A percentile compares a stretch with the other conserved stretches of the same genome.
Conservation (phyloP, 2,113 vertebrate species). For the Toxostoma redivivum region DNA sequence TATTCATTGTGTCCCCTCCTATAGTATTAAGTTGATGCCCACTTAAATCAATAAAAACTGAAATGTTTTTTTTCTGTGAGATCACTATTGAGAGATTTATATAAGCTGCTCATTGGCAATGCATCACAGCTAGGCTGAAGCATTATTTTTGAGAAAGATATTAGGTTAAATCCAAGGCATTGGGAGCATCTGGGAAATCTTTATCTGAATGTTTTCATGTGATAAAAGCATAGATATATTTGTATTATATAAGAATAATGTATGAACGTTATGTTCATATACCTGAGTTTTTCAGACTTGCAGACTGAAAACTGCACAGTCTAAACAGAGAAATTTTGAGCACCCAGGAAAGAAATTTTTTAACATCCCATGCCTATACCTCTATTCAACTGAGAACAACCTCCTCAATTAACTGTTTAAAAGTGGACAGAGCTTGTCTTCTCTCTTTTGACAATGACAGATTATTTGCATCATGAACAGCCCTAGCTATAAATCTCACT, state of each 20-base stretch:
- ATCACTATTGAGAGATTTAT: not conserved
- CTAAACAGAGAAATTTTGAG: not conserved
- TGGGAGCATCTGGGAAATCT: not conserved
- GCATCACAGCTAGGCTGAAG: not conserved
- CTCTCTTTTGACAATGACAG: constrained; percentile 15
- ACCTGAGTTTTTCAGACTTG: not conserved
- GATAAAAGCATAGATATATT: not conserved
- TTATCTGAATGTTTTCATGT: not conserved
- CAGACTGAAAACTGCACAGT: not conserved
- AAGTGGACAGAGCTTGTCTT: constrained; percentile 2
- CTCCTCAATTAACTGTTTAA: not conserved
- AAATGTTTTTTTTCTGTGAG: not conserved
- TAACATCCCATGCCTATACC: not conserved
- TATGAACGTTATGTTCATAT: not conserved
- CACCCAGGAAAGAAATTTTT: not conserved
- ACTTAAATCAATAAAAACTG: not conserved
- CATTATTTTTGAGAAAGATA: not conserved
- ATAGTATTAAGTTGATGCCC: not conserved
- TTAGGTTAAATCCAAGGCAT: not conserved
- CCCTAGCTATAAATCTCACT: constrained; percentile 22
- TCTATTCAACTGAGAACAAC: not conserved
- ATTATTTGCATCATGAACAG: constrained; percentile 15
- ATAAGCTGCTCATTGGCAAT: not conserved
- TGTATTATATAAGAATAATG: not conserved
- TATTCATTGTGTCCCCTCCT: not conserved